Evolutionary conservation across 2,888 invertebrate genomes (phyloP).

Genomic region (Eilema caniola): DNA sequence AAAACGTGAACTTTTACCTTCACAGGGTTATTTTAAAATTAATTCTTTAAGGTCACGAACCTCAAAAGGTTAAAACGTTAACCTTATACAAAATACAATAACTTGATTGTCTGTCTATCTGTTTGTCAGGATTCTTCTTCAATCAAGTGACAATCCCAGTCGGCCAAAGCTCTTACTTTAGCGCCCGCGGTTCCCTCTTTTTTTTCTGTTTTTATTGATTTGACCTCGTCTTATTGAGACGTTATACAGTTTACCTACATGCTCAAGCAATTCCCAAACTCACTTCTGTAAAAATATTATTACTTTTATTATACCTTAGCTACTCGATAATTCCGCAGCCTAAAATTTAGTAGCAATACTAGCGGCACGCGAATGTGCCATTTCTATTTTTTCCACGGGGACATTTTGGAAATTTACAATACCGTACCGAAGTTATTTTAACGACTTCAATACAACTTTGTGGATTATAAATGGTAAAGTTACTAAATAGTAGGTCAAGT

Average conservation of each 20-base stretch:
- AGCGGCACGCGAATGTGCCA: slow-evolving; percentile 39
- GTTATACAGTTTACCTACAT: not conserved
- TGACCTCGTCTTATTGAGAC: not conserved
- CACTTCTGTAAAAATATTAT: not conserved
- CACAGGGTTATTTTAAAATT: too few species aligned
- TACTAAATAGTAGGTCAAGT: slow-evolving; percentile 56
- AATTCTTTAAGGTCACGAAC: too few species aligned
- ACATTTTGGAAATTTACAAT: slow-evolving; percentile 33
- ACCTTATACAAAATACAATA: too few species aligned
- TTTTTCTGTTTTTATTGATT: too few species aligned
- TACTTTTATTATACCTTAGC: slow-evolving; percentile 5
- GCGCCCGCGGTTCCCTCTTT: too few species aligned
- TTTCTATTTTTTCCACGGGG: slow-evolving; percentile 35
- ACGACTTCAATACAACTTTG: slow-evolving; percentile 49
- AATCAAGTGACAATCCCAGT: too few species aligned
- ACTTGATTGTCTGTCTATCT: too few species aligned
- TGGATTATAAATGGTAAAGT: slow-evolving; percentile 44
- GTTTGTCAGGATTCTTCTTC: too few species aligned
- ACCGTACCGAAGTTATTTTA: slow-evolving; percentile 44
- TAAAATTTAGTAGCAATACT: not conserved
- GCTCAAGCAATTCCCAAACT: not conserved
- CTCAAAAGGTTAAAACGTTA: too few species aligned
- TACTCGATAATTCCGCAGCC: slow-evolving; percentile 11
- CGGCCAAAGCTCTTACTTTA: too few species aligned
- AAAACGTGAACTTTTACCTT: not conserved